A percentile compares a stretch with the other conserved stretches of the same genome.
These are phyloP conservation scores for Andrena marginata DNA, from an alignment of 2,888 invertebrate genomes.

Conservation along the genomic window DNA sequence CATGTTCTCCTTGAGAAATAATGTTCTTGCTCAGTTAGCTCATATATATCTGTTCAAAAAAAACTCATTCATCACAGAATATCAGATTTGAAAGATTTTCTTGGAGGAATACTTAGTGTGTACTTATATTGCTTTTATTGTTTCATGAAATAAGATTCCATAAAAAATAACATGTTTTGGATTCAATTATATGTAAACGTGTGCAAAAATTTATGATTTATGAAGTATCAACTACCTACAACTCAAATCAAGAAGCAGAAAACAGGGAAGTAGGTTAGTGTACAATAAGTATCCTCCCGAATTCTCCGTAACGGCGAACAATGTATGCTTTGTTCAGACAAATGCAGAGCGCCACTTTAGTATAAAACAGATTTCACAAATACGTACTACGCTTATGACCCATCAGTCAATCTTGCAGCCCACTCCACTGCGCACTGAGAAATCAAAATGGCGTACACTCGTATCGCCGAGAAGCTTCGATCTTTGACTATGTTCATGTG, in stretches of 20 bases:
- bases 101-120: neutral
- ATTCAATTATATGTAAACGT: neutral
- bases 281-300: neutral
- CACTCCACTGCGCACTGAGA: neutral
- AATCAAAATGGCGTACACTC: constrained; percentile 19
- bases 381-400: neutral
- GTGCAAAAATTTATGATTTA: too few species aligned
- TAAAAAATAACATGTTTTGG: neutral
- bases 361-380: neutral
- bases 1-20: constrained; percentile 51
- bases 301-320: neutral
- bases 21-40: neutral
- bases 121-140: neutral
- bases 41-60: neutral
- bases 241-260: too few species aligned
- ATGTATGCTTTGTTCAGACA: neutral
- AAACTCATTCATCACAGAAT: neutral
- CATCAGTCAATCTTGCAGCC: neutral
- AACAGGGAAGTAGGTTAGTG: neutral
- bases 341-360: neutral
- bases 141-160: neutral
- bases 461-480: neutral
- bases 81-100: neutral
- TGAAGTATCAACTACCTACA: too few species aligned
- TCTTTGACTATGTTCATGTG: constrained; percentile 5